These are phyloP conservation scores for Xenopus tropicalis DNA, from an alignment of 2,113 vertebrate species.

Conservation along the genomic window UCB_Xtro_10.0 CM004444.2:23589001-23589500, in stretches of 20 bases:
- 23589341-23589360: conserved; percentile 28
- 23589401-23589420: conserved; percentile 33
- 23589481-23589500: conserved; percentile 12
- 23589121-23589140: too few relatives aligned
- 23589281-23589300: background rate
- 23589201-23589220: too few relatives aligned
- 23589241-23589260: background rate
- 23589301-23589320: conserved; percentile 1
- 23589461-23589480: conserved; percentile 31
- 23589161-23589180: too few relatives aligned
- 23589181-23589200: too few relatives aligned
- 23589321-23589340: conserved; percentile 28
- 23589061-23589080: too few relatives aligned
- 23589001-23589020: too few relatives aligned
- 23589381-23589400: conserved; percentile 36
- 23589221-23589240: too few relatives aligned
- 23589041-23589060: too few relatives aligned
- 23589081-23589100: too few relatives aligned
- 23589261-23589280: background rate
- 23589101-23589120: too few relatives aligned
- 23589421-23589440: conserved; percentile 33
- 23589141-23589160: too few relatives aligned
- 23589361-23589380: conserved; percentile 23
- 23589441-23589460: conserved; percentile 21
- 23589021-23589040: too few relatives aligned